Evolutionary conservation across 2,797 vertebrate genomes (phyloP).

Genomic region (Etheostoma perlongum): DNA sequence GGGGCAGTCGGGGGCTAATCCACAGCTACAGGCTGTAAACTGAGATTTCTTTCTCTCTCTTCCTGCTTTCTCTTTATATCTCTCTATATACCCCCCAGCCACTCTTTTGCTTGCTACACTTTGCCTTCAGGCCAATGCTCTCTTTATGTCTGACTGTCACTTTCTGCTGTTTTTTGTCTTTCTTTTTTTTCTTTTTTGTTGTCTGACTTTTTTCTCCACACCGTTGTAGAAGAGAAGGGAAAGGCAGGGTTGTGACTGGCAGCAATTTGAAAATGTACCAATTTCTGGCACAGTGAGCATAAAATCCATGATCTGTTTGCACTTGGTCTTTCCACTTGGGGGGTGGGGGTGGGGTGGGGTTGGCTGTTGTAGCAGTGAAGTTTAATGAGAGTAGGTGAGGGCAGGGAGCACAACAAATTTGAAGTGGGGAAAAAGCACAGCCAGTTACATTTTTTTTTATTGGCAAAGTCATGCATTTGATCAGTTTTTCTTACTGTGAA

Average conservation of each 20-base stretch:
- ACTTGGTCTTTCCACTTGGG: slow-evolving; percentile 28
- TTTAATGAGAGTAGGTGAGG: slow-evolving; percentile 36
- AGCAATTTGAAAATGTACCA: slow-evolving; percentile 50
- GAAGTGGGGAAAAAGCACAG: slow-evolving; percentile 24
- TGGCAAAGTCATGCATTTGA: slow-evolving; percentile 29
- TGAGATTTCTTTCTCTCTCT: slow-evolving; percentile 27
- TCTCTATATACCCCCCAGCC: slow-evolving; percentile 43
- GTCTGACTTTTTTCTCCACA: slow-evolving; percentile 26
- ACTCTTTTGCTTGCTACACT: slow-evolving; percentile 47
- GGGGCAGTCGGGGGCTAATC: slow-evolving; percentile 63
- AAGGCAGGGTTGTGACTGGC: slow-evolving; percentile 43
- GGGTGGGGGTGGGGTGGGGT: slow-evolving; percentile 21
- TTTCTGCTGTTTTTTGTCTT: slow-evolving; percentile 43
- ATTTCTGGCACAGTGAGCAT: slow-evolving; percentile 33
- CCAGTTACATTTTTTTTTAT: slow-evolving; percentile 35
- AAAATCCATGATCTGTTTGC: slow-evolving; percentile 55
- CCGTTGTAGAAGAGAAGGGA: slow-evolving; percentile 31
- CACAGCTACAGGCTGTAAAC: slow-evolving; percentile 65
- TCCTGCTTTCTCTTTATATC: slow-evolving; percentile 30
- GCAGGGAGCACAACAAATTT: slow-evolving; percentile 32
- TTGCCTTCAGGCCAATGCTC: slow-evolving; percentile 67
- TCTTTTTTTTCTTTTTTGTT: slow-evolving; percentile 28
- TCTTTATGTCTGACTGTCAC: slow-evolving; percentile 61
- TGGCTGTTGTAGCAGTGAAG: slow-evolving; percentile 22
- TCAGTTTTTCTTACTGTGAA: slow-evolving; percentile 36